These are phyloP conservation scores for Chiroxiphia lanceolata DNA, from an alignment of 2,797 vertebrate species.

Conservation along the genomic window DNA sequence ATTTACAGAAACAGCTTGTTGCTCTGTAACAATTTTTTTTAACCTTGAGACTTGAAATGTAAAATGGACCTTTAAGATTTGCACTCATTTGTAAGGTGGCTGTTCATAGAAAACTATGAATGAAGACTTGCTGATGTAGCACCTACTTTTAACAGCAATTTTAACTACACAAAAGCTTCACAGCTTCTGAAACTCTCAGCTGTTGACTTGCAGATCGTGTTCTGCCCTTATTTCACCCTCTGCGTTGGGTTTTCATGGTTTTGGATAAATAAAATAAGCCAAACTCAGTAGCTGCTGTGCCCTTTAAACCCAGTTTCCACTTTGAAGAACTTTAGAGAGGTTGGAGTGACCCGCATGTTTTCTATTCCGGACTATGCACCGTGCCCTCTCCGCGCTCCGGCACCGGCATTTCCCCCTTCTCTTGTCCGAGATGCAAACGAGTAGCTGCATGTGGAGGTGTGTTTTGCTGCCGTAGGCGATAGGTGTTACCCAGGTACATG, in stretches of 20 bases:
- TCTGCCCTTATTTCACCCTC: conserved; percentile 52
- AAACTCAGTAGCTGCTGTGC: conserved; percentile 68
- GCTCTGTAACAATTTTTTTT: conserved; percentile 66
- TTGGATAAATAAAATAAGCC: conserved; percentile 49
- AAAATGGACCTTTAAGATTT: conserved; percentile 68
- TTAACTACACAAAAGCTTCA: conserved; percentile 60
- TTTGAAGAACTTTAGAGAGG: conserved; percentile 9
- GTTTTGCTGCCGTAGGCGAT: neutral
- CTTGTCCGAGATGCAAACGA: neutral
- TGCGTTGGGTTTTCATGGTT: conserved; percentile 59
- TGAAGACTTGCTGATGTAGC: conserved; percentile 62
- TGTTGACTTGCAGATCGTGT: conserved; percentile 53
- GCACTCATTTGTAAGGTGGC: conserved; percentile 72
- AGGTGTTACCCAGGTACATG: neutral
- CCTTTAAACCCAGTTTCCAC: conserved; percentile 41
- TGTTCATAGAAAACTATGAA: conserved; percentile 64
- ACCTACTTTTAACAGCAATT: conserved; percentile 64
- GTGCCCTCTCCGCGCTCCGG: neutral
- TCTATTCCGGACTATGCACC: conserved; percentile 40
- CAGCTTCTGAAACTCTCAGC: conserved; percentile 50
- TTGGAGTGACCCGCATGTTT: conserved; percentile 58
- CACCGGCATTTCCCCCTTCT: neutral
- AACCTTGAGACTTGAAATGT: conserved; percentile 76
- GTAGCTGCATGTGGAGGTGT: conserved; percentile 56
- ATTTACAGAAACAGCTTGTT: conserved; percentile 69